phyloP scores from a whole-genome alignment of 2,888 invertebrate genomes.

The Cryptus armator region DNA sequence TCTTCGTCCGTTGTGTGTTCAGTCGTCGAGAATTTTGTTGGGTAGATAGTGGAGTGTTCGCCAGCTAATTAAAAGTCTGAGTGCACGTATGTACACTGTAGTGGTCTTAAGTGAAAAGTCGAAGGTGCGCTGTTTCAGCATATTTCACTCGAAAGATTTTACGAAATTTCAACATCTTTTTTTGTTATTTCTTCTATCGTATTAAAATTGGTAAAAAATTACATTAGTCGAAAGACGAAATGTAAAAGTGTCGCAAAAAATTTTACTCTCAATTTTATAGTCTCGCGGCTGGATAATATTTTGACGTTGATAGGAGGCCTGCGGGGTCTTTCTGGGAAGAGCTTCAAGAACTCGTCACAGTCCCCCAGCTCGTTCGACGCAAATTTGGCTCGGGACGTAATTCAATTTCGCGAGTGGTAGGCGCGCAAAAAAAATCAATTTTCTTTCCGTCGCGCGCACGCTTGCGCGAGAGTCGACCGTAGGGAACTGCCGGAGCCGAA shows the following conservation, averaged over 20 bases:
- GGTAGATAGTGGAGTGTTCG: conserved; percentile 14
- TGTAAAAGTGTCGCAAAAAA: not conserved
- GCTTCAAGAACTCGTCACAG: not conserved
- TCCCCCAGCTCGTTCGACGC: conserved; percentile 61
- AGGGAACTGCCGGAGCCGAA: conserved; percentile 36
- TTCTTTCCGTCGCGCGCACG: conserved; percentile 70
- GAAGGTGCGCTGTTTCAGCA: not conserved
- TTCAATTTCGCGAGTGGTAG: conserved; percentile 76
- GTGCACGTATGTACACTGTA: not conserved
- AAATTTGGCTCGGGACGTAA: conserved; percentile 71
- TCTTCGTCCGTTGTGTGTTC: not conserved
- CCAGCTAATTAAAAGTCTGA: conserved; percentile 16
- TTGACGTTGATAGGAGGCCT: not conserved
- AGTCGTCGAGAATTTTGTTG: not conserved
- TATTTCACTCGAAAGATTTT: not conserved
- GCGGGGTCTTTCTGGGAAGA: not conserved
- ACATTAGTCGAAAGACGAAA: not conserved
- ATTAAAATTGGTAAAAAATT: not conserved
- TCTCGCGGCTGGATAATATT: not conserved
- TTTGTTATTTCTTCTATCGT: not conserved
- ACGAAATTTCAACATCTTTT: not conserved
- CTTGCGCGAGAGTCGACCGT: conserved; percentile 68
- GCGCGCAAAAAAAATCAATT: conserved; percentile 77
- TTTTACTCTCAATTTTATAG: conserved; percentile 2
- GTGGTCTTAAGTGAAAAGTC: not conserved